A percentile compares a stretch with the other conserved stretches of the same genome.
Evolutionary conservation across 1,140 invertebrate genomes (phyloP).

Genomic region (Sitodiplosis mosellana): DNA sequence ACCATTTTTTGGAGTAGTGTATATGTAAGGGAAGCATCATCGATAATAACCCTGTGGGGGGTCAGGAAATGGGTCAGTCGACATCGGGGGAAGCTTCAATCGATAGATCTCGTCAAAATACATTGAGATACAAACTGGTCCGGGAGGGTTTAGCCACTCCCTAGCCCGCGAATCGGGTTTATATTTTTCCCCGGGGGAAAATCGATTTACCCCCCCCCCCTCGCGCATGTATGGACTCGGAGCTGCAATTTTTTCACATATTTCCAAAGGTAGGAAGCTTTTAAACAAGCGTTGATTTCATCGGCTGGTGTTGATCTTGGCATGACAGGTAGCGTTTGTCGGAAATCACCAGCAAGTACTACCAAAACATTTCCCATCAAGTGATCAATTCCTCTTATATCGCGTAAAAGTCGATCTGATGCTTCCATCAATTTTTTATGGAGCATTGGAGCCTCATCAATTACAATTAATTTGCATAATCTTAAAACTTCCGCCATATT

Average conservation of each 20-base stretch:
- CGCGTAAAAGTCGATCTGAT: slow-evolving; percentile 20
- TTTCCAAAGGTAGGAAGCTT: slow-evolving; percentile 2
- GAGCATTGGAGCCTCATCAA: slow-evolving; percentile 25
- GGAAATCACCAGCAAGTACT: slow-evolving; percentile 13
- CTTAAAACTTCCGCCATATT: slow-evolving; percentile 18
- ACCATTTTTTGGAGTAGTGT: too few relatives aligned
- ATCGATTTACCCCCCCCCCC: too few relatives aligned
- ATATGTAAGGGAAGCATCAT: too few relatives aligned
- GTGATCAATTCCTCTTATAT: slow-evolving; percentile 15
- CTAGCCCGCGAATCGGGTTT: too few relatives aligned
- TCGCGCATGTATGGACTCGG: slow-evolving; percentile 7
- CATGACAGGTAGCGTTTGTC: slow-evolving; percentile 12
- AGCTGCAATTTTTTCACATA: slow-evolving; percentile 5
- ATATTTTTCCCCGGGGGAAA: too few relatives aligned
- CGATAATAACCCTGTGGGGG: too few relatives aligned
- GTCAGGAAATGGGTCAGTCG: too few relatives aligned
- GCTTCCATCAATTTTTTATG: slow-evolving; percentile 24
- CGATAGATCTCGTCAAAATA: too few relatives aligned
- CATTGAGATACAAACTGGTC: too few relatives aligned
- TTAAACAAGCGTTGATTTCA: slow-evolving; percentile 6
- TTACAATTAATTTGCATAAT: slow-evolving; percentile 13
- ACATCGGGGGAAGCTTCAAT: too few relatives aligned
- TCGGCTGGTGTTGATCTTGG: slow-evolving; percentile 8
- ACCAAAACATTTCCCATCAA: slow-evolving; percentile 15
- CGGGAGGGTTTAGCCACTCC: too few relatives aligned